These are phyloP conservation scores for Atrina japonica DNA, from an alignment of 2,888 invertebrate species.

Conservation along the genomic window DNA sequence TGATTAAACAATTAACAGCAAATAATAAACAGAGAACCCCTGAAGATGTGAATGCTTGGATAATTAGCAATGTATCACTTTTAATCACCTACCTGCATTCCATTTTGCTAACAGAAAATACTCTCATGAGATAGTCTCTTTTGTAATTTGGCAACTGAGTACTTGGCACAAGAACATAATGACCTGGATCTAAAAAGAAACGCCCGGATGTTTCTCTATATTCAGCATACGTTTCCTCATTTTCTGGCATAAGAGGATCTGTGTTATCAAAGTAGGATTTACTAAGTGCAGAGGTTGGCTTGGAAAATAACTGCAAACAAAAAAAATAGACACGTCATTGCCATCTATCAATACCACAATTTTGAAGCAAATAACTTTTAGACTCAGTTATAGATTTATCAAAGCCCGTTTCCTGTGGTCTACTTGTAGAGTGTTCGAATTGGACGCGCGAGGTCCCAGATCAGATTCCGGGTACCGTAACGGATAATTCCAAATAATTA, in stretches of 20 bases:
- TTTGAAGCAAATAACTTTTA: too few relatives aligned
- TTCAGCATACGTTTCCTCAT: conserved; percentile 71
- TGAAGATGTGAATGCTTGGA: too few relatives aligned
- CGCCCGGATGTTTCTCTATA: conserved; percentile 70
- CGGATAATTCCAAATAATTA: too few relatives aligned
- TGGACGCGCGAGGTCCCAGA: neutral
- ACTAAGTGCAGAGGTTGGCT: conserved; percentile 49
- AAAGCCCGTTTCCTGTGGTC: too few relatives aligned
- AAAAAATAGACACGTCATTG: too few relatives aligned
- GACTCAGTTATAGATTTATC: too few relatives aligned
- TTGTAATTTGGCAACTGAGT: conserved; percentile 64
- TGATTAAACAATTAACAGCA: too few relatives aligned
- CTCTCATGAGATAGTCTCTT: conserved; percentile 63
- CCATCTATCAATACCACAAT: conserved; percentile 1
- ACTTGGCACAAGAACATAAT: conserved; percentile 71
- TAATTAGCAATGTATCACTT: too few relatives aligned
- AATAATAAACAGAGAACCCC: too few relatives aligned
- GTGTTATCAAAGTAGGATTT: conserved; percentile 65
- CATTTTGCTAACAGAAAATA: conserved; percentile 68
- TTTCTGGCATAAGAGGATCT: conserved; percentile 72
- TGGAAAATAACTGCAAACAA: conserved; percentile 49
- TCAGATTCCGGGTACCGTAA: too few relatives aligned
- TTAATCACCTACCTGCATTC: conserved; percentile 67
- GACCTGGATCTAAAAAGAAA: conserved; percentile 71
- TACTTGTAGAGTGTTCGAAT: neutral